Evolutionary conservation across 2,797 vertebrate genomes (phyloP).

Genomic region (Aphelocoma californica): DNA sequence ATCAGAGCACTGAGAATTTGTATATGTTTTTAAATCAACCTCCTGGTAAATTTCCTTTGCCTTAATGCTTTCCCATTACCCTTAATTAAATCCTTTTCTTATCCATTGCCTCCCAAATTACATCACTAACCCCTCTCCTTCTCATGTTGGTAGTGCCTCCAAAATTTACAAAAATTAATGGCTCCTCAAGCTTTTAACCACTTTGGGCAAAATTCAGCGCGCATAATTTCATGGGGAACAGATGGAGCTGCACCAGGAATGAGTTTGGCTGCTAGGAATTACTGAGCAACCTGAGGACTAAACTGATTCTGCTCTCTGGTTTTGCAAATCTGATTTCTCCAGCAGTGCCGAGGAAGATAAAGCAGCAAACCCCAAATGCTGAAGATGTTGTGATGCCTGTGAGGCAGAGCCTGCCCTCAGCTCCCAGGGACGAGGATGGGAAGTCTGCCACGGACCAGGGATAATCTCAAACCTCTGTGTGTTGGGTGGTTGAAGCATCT

Average conservation of each 20-base stretch:
- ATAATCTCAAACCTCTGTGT: not conserved
- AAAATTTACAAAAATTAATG: constrained; percentile 29
- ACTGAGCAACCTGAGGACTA: not conserved
- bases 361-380: not conserved
- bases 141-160: not conserved
- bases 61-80: constrained; percentile 39
- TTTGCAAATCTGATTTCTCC: not conserved
- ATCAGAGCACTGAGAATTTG: constrained; percentile 24
- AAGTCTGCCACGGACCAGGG: not conserved
- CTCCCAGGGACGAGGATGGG: not conserved
- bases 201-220: not conserved
- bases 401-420: not conserved
- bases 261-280: not conserved
- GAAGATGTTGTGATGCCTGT: not conserved
- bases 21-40: constrained; percentile 53
- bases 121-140: not conserved
- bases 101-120: constrained; percentile 21
- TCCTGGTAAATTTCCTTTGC: constrained; percentile 29
- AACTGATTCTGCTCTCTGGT: not conserved
- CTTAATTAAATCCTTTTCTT: constrained; percentile 59
- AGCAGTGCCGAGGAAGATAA: not conserved
- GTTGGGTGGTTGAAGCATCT: not conserved
- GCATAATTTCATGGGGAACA: not conserved
- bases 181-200: constrained; percentile 8
- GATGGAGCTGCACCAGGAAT: constrained; percentile 1